Conservation (phyloP, 2,888 invertebrate genomes). For the Dione vanillae region DNA sequence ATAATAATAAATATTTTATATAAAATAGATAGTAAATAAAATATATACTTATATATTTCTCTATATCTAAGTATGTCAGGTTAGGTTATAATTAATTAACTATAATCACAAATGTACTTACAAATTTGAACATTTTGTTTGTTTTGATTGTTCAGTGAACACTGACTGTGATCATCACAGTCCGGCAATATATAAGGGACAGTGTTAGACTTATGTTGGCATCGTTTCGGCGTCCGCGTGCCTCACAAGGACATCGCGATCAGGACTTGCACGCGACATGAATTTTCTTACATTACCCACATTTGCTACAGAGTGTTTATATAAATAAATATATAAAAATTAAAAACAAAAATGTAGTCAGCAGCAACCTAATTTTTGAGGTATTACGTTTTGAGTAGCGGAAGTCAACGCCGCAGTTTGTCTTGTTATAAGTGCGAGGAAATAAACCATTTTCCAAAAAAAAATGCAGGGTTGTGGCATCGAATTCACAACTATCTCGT, state of each 20-base stretch:
- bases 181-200: constrained; percentile 72
- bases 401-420: too few species aligned
- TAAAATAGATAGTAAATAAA: too few species aligned
- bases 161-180: constrained; percentile 64
- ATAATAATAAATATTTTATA: too few species aligned
- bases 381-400: too few species aligned
- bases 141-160: constrained; percentile 58
- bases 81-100: background rate
- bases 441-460: too few species aligned
- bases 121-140: constrained; percentile 82
- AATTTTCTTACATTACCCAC: constrained; percentile 61
- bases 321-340: background rate
- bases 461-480: too few species aligned
- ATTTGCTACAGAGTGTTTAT: constrained; percentile 59
- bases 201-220: constrained; percentile 75
- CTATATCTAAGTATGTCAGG: too few species aligned
- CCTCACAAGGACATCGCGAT: constrained; percentile 64
- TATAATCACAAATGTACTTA: constrained; percentile 61
- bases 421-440: too few species aligned
- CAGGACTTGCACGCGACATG: constrained; percentile 61
- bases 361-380: too few species aligned
- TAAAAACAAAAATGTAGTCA: too few species aligned
- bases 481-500: too few species aligned
- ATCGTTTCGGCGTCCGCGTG: constrained; percentile 65
- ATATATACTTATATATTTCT: background rate